Evolutionary conservation across 2,113 vertebrate species (phyloP), one percentile per base, ranked within the genome.

Genomic region (Melanostigma gelatinosum): DNA sequence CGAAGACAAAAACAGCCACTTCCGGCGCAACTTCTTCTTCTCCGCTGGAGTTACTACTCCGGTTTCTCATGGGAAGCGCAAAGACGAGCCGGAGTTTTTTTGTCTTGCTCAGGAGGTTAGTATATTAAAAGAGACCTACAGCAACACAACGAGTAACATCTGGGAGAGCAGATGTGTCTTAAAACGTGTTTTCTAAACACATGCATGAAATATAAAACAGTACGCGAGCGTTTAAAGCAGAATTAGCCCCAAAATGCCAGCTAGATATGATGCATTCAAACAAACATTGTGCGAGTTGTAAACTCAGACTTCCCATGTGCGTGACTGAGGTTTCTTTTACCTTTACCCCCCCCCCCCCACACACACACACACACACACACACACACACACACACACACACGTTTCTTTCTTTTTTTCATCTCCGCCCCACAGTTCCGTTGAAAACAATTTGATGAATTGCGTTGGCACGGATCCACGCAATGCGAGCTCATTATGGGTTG

Each of bases 41-140:
- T 22, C 0, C 4, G 1, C 29, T 1, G 62, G 1, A 6, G 11
- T 40, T 16, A 50, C 40, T 42, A 46, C 79, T 89, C 65, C 24
- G 65, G 50, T 71, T 80, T 85, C 75, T 86, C 66, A 10, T 38
- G 67, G 57, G 77, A 87, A 86, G 86, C 82, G 80, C 81, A 82
- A 67, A 88, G 75, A 91, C 83, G 27, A 71, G 8, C 74, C 70
- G 27, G 77, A 65, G 16, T 62, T 63, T 63, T 77, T 55, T 22
- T 20, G 52, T 75, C 38, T 48, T 70, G 78, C 24, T 34, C 65
- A 44, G 68, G 85, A 77, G 58, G 86, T 85, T 61, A 42, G 74
- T 80, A 48, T 20, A 62, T 80, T 69, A 67, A 44, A 79, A 69
- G 29, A 79, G 24, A 75, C 34, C 27, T 54, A 42, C 34, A 46